Conservation (phyloP, 1,140 invertebrate genomes). For the Metaphire vulgaris region DNA sequence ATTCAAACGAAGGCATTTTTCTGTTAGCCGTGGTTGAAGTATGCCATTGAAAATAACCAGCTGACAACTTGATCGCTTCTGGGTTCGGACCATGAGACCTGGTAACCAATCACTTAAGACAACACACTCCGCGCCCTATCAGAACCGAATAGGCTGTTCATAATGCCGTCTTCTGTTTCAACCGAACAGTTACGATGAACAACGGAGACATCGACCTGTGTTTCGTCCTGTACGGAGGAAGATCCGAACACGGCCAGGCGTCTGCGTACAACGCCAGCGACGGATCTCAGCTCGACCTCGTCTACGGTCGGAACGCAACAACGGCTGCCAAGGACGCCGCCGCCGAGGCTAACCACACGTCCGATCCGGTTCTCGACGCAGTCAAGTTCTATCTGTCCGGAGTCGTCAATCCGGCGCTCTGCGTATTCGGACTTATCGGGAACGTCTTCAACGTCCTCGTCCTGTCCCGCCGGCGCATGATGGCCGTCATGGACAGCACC, state of each 20-base stretch:
- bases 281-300: neutral
- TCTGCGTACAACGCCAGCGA: neutral
- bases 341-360: neutral
- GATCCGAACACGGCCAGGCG: neutral
- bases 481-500: neutral
- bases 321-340: neutral
- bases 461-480: neutral
- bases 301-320: neutral
- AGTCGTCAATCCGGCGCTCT: slow-evolving; percentile 13
- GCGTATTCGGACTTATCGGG: slow-evolving; percentile 19
- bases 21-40: neutral
- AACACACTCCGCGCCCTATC: neutral
- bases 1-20: neutral
- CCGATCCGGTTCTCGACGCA: neutral
- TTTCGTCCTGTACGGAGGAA: neutral
- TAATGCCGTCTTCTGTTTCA: too few species aligned
- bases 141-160: too few species aligned
- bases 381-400: neutral
- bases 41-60: neutral
- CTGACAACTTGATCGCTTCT: too few species aligned
- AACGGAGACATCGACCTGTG: neutral
- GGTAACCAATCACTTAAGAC: neutral
- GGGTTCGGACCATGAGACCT: neutral
- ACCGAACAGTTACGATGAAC: neutral
- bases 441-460: slow-evolving; percentile 17